Conservation (phyloP, 2,797 vertebrate species). For the Monodelphis domestica region DNA sequence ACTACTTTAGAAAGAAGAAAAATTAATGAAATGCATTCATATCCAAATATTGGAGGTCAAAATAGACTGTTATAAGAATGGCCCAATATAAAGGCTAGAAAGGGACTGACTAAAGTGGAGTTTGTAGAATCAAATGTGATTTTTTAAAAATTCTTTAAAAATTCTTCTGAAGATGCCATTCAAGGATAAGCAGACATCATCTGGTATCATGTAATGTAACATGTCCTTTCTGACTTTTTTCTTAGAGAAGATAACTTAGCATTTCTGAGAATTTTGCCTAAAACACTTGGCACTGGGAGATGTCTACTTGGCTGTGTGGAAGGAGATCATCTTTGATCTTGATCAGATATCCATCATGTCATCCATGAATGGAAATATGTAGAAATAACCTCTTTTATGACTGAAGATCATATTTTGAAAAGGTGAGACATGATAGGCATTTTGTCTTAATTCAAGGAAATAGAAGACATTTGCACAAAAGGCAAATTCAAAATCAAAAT, state of each 20-base stretch:
- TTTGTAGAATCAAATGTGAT: not conserved
- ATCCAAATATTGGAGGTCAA: not conserved
- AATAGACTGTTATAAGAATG: not conserved
- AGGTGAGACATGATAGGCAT: constrained; percentile 53
- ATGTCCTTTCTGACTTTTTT: not conserved
- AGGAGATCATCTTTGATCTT: not conserved
- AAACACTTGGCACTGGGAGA: not conserved
- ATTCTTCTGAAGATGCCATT: not conserved
- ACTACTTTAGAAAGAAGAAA: not conserved
- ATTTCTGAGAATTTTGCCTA: not conserved
- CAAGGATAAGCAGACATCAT: not conserved
- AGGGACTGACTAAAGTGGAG: not conserved
- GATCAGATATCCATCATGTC: not conserved
- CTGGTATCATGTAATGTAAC: not conserved
- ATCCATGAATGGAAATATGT: not conserved
- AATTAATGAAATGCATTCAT: not conserved
- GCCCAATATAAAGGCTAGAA: not conserved
- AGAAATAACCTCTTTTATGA: constrained; percentile 37
- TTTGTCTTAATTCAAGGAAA: constrained; percentile 64
- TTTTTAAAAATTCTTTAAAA: too few species aligned
- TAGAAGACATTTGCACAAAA: constrained; percentile 53
- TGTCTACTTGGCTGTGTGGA: not conserved
- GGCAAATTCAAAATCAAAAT: constrained; percentile 64
- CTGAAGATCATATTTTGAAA: constrained; percentile 58
- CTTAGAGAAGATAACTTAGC: not conserved